Conservation (phyloP, 2,113 vertebrate genomes). For the Neodon shergylaensis region DNA sequence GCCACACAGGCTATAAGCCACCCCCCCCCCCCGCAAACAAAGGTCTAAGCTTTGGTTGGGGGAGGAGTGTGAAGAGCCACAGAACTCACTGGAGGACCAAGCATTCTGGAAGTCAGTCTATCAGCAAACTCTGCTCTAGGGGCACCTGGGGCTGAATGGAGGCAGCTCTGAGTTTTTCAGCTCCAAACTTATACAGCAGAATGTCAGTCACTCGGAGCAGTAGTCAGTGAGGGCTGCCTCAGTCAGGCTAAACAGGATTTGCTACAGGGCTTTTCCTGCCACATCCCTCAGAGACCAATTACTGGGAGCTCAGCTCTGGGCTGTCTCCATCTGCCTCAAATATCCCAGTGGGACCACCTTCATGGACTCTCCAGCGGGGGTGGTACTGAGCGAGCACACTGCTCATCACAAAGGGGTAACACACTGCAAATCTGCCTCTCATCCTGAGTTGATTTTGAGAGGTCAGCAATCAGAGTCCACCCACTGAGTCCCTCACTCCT, state of each 20-base stretch:
- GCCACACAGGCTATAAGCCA: not conserved
- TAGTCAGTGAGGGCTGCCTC: not conserved
- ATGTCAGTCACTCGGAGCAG: not conserved
- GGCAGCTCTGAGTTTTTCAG: constrained; percentile 3
- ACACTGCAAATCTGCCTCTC: not conserved
- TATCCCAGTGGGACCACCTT: not conserved
- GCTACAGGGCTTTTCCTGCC: not conserved
- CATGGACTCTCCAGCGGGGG: not conserved
- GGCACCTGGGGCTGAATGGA: not conserved
- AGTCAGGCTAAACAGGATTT: not conserved
- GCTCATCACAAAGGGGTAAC: not conserved
- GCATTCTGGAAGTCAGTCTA: not conserved
- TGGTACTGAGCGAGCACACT: too few relatives aligned
- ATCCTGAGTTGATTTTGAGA: not conserved
- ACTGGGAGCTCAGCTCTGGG: constrained; percentile 23
- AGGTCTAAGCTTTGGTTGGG: not conserved
- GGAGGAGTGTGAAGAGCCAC: not conserved
- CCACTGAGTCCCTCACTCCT: too few relatives aligned
- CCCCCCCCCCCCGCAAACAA: accelerated
- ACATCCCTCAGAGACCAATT: constrained; percentile 59
- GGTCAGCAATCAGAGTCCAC: not conserved
- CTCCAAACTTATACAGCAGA: not conserved
- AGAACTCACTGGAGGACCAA: not conserved
- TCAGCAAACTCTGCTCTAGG: not conserved
- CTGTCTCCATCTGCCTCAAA: not conserved